Base-by-base conservation (phyloP, 2,113 vertebrate species). In the Strix aluco region DNA sequence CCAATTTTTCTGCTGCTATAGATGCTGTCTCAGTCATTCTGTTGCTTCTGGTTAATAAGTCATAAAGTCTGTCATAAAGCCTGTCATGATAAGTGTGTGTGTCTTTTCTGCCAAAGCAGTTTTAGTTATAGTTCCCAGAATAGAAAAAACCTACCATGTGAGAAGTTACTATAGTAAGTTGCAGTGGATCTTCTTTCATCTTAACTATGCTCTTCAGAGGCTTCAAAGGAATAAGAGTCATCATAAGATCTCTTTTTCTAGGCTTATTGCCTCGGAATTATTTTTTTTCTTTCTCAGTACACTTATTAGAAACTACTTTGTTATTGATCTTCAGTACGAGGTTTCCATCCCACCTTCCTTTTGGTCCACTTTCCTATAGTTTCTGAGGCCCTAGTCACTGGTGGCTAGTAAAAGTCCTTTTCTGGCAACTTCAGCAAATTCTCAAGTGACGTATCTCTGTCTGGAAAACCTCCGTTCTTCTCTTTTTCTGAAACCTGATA, bases 21-120 rank as follows among this genome's bases (percentile, higher is more conserved):
- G 80, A 88, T 81, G 83, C 80, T 96, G 83, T 67, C 63, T 91
- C 55, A 86, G 77, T 91, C 83, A 81, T 96, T 95, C 67, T 91
- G 75, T 83, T 91, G 38, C 73, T 94, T 91, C 59, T 95, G 72
- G 63, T 95, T 94, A 94, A 47, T 91, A 96, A 94, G 83, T 81
- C 86, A 90, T 86, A 94, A 96, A 94, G 83, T 40, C 73, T 87
- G 86, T 89, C 92, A 82, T 86, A 95, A 93, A 83, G 58, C 29
- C 75, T 88, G 94, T 91, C 77, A 91, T 81, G 75, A 34, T 78
- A 91, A 89, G 46, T 65, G n/a, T 81, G 9, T 58, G 61, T 79
- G 42, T 81, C 59, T 96, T 54, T 88, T 66, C 91, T 91, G 80
- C 51, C 82, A 96, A 94, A 95, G 89, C 51, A 90, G 30, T 51